phyloP scores from a whole-genome alignment of 2,113 vertebrate genomes.

The Fulmarus glacialis region DNA sequence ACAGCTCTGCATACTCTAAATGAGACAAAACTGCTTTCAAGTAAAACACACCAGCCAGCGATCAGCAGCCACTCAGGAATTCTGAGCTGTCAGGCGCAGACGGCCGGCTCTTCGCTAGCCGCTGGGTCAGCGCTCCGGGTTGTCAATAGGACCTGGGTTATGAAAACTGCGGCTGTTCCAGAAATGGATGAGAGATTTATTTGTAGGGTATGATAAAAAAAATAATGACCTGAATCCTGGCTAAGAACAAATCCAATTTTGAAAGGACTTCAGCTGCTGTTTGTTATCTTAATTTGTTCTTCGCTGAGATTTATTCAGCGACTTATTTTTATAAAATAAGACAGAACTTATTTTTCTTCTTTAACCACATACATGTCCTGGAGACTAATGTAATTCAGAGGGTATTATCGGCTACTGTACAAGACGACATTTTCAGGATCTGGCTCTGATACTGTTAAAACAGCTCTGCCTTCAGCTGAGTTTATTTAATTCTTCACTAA shows the following conservation, averaged over 20 bases:
- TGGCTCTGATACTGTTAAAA: background rate
- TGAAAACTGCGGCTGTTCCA: background rate
- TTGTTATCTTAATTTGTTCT: constrained; percentile 2
- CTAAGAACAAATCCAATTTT: background rate
- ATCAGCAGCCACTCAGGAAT: background rate
- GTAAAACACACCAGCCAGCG: background rate
- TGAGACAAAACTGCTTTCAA: background rate
- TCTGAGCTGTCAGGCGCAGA: background rate
- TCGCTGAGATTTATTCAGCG: background rate
- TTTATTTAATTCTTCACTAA: background rate
- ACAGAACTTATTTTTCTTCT: background rate
- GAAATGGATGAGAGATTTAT: background rate
- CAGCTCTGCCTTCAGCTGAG: background rate
- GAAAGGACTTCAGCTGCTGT: background rate
- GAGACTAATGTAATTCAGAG: background rate
- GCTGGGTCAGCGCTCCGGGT: background rate
- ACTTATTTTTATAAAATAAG: constrained; percentile 9
- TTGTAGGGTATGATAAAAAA: background rate
- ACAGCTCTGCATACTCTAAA: background rate
- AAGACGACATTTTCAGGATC: background rate
- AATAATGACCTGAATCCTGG: background rate
- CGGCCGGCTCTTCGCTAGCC: background rate
- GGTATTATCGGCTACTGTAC: background rate
- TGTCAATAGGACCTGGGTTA: background rate
- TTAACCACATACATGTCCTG: background rate